Evolutionary conservation across 2,113 vertebrate species (phyloP), one percentile per base, ranked within the genome.

Genomic region (Oreochromis spilurus): DNA sequence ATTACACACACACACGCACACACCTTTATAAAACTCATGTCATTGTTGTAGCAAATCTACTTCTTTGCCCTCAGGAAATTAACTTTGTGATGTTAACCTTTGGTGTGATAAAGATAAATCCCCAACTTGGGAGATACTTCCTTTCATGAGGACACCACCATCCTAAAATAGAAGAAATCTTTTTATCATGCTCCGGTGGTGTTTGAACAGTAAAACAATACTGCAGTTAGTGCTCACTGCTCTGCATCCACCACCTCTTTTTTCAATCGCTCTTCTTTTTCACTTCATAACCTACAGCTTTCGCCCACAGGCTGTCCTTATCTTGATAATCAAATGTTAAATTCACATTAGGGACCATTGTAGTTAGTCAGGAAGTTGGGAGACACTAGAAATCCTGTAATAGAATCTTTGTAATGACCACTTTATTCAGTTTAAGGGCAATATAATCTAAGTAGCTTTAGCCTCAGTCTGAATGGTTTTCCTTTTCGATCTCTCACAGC

Each of bases 51-150:
- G 72, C 81, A 89, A 89, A 87, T 93, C 87, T 90, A 90, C 84
- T 83, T 84, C 67, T 34, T 60, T 65, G 72, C 88, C 91, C 86
- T 4, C 11, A 88, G 91, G 89, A 89, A 84, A 93, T 86, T 58
- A 86, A 84, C 58, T 82, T 83, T 70, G 62, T 40, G 84, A 92
- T 85, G 87, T 90, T 92, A 91, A 92, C 91, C 87, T 95, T 89
- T 88, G 87, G 85, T 82, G 83, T 84, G 90, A 92, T 90, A 81
- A 89, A 92, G 92, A 94, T 86, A 84, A 93, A 92, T 78, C 82
- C 52, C 62, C 36, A 86, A 80, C 72, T 89, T 26, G 5, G 82
- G 53, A 90, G 60, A 75, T 43, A 54, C 26, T 83, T 40, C 17
- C 17, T 87, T 84, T 77, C 88, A 87, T 17, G 53, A 88, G 81